phyloP scores from a whole-genome alignment of 2,113 vertebrate species.

The Acanthisitta chloris region DNA sequence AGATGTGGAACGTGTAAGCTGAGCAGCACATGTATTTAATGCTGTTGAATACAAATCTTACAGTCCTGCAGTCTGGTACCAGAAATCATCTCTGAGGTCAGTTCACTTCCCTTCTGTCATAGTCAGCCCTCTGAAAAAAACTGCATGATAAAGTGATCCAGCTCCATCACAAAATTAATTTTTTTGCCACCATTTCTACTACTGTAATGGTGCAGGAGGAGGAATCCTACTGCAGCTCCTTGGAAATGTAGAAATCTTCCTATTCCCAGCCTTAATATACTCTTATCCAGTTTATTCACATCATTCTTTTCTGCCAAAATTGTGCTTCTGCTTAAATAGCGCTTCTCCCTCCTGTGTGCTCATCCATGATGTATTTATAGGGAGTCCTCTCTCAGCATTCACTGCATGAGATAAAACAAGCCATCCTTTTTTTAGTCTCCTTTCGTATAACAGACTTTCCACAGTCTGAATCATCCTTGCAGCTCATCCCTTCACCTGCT shows the following conservation, averaged over 20 bases:
- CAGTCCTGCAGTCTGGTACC: background rate
- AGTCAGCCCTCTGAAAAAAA: background rate
- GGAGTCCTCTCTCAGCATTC: slow-evolving; percentile 42
- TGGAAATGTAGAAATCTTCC: slow-evolving; percentile 34
- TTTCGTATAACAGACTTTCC: slow-evolving; percentile 18
- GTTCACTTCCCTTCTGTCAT: slow-evolving; percentile 17
- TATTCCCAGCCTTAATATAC: background rate
- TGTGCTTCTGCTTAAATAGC: slow-evolving; percentile 27
- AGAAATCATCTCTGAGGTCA: slow-evolving; percentile 3
- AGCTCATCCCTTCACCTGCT: slow-evolving; percentile 7
- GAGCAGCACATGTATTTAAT: background rate
- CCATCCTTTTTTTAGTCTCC: slow-evolving; percentile 16
- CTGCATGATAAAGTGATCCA: background rate
- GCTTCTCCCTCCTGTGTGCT: slow-evolving; percentile 42
- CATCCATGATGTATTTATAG: slow-evolving; percentile 50
- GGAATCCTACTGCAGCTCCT: background rate
- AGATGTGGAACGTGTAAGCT: background rate
- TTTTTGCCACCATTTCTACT: slow-evolving; percentile 1
- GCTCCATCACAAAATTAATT: background rate
- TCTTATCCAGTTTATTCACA: slow-evolving; percentile 25
- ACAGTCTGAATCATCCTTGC: background rate
- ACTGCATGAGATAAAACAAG: slow-evolving; percentile 37
- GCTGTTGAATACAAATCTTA: background rate
- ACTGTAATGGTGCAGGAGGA: background rate
- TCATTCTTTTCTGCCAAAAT: slow-evolving; percentile 31